Conservation (phyloP, 2,888 invertebrate species). For the Bombyx huttoni region DNA sequence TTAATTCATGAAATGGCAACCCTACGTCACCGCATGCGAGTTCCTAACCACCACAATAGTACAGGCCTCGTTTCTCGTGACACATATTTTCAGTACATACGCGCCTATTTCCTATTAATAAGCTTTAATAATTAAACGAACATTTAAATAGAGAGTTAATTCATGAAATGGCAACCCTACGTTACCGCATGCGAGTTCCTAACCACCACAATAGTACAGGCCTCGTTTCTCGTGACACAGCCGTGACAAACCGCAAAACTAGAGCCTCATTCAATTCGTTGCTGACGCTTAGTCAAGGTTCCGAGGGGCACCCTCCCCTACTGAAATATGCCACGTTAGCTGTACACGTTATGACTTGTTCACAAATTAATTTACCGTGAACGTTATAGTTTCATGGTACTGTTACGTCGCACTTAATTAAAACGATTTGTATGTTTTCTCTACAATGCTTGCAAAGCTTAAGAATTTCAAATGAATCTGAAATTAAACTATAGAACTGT, state of each 20-base stretch:
- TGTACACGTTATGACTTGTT: not conserved
- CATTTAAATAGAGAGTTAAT: not conserved
- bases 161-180: slow-evolving; percentile 1
- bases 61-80: slow-evolving; percentile 9
- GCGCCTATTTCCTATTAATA: too few relatives aligned
- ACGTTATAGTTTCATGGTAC: too few relatives aligned
- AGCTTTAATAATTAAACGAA: not conserved
- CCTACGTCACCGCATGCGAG: slow-evolving; percentile 12
- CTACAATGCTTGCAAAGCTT: too few relatives aligned
- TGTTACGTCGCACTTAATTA: too few relatives aligned
- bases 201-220: slow-evolving; percentile 11
- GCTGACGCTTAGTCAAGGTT: slow-evolving; percentile 3
- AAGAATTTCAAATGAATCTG: too few relatives aligned
- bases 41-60: slow-evolving; percentile 11
- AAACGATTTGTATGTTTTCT: too few relatives aligned
- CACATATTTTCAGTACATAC: not conserved
- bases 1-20: not conserved
- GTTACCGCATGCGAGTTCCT: slow-evolving; percentile 14
- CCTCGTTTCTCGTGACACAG: slow-evolving; percentile 8
- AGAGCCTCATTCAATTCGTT: slow-evolving; percentile 3
- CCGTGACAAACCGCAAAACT: slow-evolving; percentile 9
- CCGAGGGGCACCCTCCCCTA: too few relatives aligned
- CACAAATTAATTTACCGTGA: slow-evolving; percentile 3
- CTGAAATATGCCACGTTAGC: slow-evolving; percentile 1
- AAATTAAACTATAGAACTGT: too few relatives aligned